A percentile compares a stretch with the other conserved stretches of the same genome.
Conservation (phyloP, 2,888 invertebrate genomes). For the Pediacus dermestoides region DNA sequence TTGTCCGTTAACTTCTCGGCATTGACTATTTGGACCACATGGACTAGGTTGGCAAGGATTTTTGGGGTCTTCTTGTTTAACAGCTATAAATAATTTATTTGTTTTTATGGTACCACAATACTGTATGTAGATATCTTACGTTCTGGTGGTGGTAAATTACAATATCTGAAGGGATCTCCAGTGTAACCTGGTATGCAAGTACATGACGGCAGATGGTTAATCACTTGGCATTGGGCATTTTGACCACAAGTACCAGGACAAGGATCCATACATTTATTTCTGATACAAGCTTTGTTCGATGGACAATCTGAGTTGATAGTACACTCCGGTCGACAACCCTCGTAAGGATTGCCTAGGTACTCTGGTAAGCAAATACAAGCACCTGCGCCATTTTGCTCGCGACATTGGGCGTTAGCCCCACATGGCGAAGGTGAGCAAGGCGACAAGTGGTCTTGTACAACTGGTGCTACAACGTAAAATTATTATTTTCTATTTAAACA, state of each 20-base stretch:
- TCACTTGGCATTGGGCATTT: constrained; percentile 70
- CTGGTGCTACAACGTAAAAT: constrained; percentile 62
- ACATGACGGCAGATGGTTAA: constrained; percentile 69
- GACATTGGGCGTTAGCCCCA: constrained; percentile 72
- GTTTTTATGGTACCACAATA: constrained; percentile 50
- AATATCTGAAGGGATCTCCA: constrained; percentile 51
- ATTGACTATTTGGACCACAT: constrained; percentile 76
- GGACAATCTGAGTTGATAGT: constrained; percentile 69
- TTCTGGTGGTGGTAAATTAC: constrained; percentile 31
- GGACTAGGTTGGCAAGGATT: constrained; percentile 75
- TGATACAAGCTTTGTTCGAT: constrained; percentile 65
- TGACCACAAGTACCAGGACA: constrained; percentile 75
- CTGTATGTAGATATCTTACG: constrained; percentile 30
- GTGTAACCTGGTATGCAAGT: constrained; percentile 68
- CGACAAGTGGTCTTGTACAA: constrained; percentile 54
- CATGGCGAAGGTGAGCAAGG: constrained; percentile 76
- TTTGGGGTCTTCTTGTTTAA: constrained; percentile 49
- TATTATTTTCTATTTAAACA: too few species aligned
- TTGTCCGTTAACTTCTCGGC: constrained; percentile 65
- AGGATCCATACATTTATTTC: constrained; percentile 73
- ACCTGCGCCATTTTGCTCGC: constrained; percentile 61
- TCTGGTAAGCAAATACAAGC: constrained; percentile 68
- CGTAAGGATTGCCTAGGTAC: constrained; percentile 75
- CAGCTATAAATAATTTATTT: constrained; percentile 21
- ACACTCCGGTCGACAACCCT: constrained; percentile 73